phyloP scores from a whole-genome alignment of 2,888 invertebrate species.

The Linnaemya tessellans region DNA sequence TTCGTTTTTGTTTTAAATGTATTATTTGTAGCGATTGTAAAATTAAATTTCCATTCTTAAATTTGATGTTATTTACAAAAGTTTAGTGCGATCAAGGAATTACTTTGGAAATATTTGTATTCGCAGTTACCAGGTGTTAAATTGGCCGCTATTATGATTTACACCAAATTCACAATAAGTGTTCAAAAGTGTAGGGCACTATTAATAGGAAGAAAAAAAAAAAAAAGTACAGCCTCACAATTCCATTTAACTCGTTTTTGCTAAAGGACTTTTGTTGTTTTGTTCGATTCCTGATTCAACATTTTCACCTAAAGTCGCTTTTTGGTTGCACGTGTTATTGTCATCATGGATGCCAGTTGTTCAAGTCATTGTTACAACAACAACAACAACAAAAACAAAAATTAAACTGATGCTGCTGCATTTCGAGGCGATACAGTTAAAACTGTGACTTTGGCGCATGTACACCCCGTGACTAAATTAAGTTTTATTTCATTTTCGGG shows the following conservation, averaged over 20 bases:
- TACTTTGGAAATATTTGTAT: too few species aligned
- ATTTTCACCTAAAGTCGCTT: conserved; percentile 51
- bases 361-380: conserved; percentile 26
- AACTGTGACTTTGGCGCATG: conserved; percentile 72
- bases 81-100: too few species aligned
- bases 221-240: conserved; percentile 18
- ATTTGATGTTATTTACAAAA: too few species aligned
- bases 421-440: conserved; percentile 23
- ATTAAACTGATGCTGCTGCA: conserved; percentile 21
- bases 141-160: too few species aligned
- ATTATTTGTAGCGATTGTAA: too few species aligned
- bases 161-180: not conserved
- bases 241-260: conserved; percentile 44
- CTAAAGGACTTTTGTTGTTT: conserved; percentile 44
- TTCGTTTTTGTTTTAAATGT: too few species aligned
- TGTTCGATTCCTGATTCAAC: conserved; percentile 47
- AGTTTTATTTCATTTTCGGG: conserved; percentile 60
- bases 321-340: conserved; percentile 69
- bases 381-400: not conserved
- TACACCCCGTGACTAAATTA: conserved; percentile 71
- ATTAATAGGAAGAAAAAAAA: not conserved
- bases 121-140: too few species aligned
- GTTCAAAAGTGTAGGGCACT: not conserved
- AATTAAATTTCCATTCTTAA: too few species aligned
- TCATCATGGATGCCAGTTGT: conserved; percentile 55